Percentiles rank a stretch among this genome's conserved stretches.
These are phyloP conservation scores for Morone saxatilis DNA, from an alignment of 2,113 vertebrate genomes.

Conservation along the genomic window DNA sequence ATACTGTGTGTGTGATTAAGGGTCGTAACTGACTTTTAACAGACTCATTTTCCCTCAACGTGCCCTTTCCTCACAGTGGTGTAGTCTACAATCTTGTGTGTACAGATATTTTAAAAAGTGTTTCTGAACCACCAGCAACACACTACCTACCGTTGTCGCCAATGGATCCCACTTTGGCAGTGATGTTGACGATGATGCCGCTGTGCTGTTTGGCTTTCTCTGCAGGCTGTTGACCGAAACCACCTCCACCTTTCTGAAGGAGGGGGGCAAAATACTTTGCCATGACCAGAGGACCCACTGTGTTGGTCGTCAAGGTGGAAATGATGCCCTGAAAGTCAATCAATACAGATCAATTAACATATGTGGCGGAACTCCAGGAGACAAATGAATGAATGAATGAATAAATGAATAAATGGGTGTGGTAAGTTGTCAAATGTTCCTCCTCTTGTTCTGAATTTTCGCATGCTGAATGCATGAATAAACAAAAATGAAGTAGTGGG, in stretches of 20 bases:
- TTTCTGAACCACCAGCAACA: background rate
- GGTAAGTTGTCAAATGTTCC: background rate
- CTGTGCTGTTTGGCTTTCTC: conserved; percentile 77
- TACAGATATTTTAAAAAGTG: background rate
- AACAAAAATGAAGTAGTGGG: background rate
- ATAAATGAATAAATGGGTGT: background rate
- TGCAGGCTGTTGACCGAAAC: conserved; percentile 72
- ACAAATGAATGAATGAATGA: background rate
- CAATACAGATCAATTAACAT: background rate
- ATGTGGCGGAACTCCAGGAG: no score
- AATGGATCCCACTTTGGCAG: conserved; percentile 81
- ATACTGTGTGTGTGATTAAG: no score
- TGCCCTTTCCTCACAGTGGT: background rate
- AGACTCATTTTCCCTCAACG: background rate
- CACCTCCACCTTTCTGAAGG: conserved; percentile 77
- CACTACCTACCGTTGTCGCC: conserved; percentile 77
- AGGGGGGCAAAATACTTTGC: conserved; percentile 81
- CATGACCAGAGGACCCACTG: conserved; percentile 79
- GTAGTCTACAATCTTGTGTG: background rate
- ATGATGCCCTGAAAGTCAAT: conserved; percentile 64
- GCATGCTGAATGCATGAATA: background rate
- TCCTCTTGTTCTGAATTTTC: background rate
- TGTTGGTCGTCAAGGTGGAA: conserved; percentile 76
- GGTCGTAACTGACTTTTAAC: no score
- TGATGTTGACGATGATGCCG: conserved; percentile 77